Evolutionary conservation across 1,140 invertebrate species (phyloP).

Genomic region (Neodiprion lecontei): DNA sequence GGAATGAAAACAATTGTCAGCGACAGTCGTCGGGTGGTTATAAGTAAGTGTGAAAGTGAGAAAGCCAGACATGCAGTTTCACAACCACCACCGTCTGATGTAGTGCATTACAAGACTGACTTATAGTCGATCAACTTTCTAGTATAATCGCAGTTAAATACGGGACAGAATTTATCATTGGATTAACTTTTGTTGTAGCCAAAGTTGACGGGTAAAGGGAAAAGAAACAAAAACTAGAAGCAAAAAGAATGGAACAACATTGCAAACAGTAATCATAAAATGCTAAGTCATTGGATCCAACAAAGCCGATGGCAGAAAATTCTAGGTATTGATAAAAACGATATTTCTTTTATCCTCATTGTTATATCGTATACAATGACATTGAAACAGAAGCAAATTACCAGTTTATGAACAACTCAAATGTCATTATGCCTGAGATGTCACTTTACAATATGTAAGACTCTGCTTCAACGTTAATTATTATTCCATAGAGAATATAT

Average conservation of each 20-base stretch:
- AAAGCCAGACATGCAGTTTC: not conserved
- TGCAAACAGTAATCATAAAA: too few species aligned
- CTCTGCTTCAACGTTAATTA: not conserved
- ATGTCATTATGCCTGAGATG: too few species aligned
- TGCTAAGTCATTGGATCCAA: too few species aligned
- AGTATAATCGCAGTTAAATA: not conserved
- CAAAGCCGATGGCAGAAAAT: too few species aligned
- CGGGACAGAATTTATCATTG: not conserved
- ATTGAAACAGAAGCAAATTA: too few species aligned
- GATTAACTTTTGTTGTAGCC: not conserved
- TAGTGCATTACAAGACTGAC: not conserved
- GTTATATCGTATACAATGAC: too few species aligned
- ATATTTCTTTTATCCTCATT: too few species aligned
- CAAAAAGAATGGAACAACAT: not conserved
- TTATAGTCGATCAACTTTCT: not conserved
- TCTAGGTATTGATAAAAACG: too few species aligned
- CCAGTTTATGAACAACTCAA: too few species aligned
- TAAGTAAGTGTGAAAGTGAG: slow-evolving; percentile 1
- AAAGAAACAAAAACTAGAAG: not conserved
- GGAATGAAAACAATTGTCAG: too few species aligned
- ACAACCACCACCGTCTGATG: not conserved
- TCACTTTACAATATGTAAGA: too few species aligned
- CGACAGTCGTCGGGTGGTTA: not conserved
- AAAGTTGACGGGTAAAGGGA: not conserved
- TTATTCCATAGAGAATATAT: not conserved